Evolutionary conservation across 1,140 invertebrate genomes (phyloP).

Genomic region (Diplogasteroides magnus): DNA sequence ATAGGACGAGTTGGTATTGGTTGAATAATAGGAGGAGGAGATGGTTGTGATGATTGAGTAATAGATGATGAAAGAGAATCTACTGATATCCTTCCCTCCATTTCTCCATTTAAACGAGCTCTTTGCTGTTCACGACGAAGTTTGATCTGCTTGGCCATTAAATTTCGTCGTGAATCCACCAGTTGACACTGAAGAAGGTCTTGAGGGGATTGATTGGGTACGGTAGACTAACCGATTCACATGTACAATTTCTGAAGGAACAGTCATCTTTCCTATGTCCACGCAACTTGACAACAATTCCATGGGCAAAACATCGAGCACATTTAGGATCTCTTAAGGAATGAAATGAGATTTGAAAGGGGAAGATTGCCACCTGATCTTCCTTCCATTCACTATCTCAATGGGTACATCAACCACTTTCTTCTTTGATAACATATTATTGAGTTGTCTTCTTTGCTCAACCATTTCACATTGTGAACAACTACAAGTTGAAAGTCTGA

Average conservation of each 20-base stretch:
- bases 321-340: conserved; percentile 28
- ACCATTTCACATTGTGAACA: conserved; percentile 31
- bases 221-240: conserved; percentile 20
- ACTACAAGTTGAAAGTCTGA: conserved; percentile 24
- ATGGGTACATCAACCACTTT: conserved; percentile 4
- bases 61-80: background rate
- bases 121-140: conserved; percentile 28
- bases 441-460: conserved; percentile 26
- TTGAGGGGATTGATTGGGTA: background rate
- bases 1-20: conserved; percentile 3
- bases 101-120: conserved; percentile 9
- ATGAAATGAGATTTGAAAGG: background rate
- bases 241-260: conserved; percentile 18
- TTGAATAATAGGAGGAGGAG: conserved; percentile 1
- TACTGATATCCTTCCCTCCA: background rate
- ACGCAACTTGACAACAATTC: conserved; percentile 13
- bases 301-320: conserved; percentile 31
- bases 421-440: conserved; percentile 27
- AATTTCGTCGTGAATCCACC: conserved; percentile 20
- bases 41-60: background rate
- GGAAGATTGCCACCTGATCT: background rate
- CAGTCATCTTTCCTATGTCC: conserved; percentile 35
- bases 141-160: conserved; percentile 35
- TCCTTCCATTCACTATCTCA: background rate
- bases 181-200: conserved; percentile 25